phyloP scores from a whole-genome alignment of 1,140 invertebrate genomes.

The Drosophila subobscura region DNA sequence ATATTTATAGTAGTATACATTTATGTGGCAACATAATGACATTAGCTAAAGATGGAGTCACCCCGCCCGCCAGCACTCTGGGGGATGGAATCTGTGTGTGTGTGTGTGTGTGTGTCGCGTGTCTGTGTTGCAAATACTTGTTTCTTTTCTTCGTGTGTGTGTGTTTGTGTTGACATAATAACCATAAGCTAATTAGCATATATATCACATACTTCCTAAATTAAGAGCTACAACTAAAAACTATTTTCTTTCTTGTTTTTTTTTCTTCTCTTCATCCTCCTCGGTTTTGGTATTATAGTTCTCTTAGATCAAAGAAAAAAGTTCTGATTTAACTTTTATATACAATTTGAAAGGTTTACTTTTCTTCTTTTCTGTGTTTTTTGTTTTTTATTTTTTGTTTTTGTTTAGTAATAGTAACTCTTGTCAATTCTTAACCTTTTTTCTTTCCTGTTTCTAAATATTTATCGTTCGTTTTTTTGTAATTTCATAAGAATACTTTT shows the following conservation, averaged over 20 bases:
- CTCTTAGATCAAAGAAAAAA: slow-evolving; percentile 54
- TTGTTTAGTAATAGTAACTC: slow-evolving; percentile 54
- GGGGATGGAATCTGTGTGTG: slow-evolving; percentile 1
- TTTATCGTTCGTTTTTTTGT: slow-evolving; percentile 42
- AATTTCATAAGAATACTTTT: slow-evolving; percentile 76
- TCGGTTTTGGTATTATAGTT: slow-evolving; percentile 76
- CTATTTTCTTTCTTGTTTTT: slow-evolving; percentile 19
- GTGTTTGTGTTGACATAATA: slow-evolving; percentile 42
- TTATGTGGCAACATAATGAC: slow-evolving; percentile 63
- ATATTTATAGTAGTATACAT: slow-evolving; percentile 42
- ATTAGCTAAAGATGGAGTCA: slow-evolving; percentile 40
- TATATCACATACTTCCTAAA: slow-evolving; percentile 51
- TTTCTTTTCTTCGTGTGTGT: slow-evolving; percentile 24
- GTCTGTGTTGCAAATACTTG: slow-evolving; percentile 48
- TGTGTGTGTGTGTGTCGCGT: slow-evolving; percentile 28
- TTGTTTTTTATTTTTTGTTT: slow-evolving; percentile 4
- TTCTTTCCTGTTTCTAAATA: slow-evolving; percentile 29
- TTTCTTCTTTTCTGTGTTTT: no score
- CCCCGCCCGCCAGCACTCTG: slow-evolving; percentile 3
- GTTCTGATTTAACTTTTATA: slow-evolving; percentile 37
- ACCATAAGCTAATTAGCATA: slow-evolving; percentile 48
- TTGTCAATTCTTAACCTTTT: neutral
- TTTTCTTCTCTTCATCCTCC: slow-evolving; percentile 15
- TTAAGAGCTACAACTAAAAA: slow-evolving; percentile 45
- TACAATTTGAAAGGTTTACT: slow-evolving; percentile 21